Conservation (phyloP, 2,797 vertebrate genomes). For the Linurgus olivaceus region DNA sequence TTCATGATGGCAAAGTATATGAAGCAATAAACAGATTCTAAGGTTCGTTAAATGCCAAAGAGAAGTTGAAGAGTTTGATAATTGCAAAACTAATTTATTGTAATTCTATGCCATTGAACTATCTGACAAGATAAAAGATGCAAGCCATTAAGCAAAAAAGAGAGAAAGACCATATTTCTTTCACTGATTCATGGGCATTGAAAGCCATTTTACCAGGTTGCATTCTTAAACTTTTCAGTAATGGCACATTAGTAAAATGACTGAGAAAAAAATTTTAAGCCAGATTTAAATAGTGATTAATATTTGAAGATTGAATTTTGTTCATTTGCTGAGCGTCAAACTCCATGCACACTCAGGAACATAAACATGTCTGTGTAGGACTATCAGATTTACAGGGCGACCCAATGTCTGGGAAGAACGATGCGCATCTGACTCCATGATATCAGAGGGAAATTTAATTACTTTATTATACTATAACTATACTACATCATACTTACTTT, state of each 20-base stretch:
- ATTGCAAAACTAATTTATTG: constrained; percentile 53
- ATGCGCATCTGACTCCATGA: no score
- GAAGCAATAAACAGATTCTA: constrained; percentile 58
- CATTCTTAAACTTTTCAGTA: background rate
- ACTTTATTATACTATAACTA: no score
- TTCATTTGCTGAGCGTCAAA: background rate
- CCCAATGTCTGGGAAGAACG: no score
- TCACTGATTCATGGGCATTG: background rate
- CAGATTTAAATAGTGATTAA: background rate
- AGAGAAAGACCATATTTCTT: background rate
- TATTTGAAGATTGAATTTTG: background rate
- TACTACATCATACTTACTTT: no score
- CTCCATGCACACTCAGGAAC: background rate
- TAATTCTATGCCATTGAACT: constrained; percentile 24
- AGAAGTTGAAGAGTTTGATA: constrained; percentile 60
- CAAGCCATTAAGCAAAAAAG: background rate
- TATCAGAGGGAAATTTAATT: no score
- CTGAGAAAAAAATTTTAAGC: background rate
- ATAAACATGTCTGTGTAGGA: background rate
- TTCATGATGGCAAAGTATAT: constrained; percentile 20
- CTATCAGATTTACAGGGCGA: no score
- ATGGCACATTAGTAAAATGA: background rate
- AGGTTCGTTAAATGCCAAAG: constrained; percentile 60
- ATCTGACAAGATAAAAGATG: constrained; percentile 38
- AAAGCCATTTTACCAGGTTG: background rate